These are phyloP conservation scores for Poliocrania exsul DNA, from an alignment of 2,797 vertebrate species.

Conservation along the genomic window DNA sequence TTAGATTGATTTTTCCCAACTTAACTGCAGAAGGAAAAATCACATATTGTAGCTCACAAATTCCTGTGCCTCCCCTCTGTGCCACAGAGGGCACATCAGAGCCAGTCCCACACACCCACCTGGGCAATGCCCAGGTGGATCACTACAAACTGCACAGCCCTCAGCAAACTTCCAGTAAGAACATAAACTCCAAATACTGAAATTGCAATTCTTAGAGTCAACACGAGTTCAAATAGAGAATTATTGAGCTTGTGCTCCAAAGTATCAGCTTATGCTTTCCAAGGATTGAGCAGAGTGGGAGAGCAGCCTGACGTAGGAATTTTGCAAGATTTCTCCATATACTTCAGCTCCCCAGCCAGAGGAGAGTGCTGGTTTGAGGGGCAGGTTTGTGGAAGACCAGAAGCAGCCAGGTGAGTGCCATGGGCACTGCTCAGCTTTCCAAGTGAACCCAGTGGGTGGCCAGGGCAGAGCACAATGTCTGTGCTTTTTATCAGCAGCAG, in stretches of 20 bases:
- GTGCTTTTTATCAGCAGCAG: background rate
- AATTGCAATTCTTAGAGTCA: background rate
- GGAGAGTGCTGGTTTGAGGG: background rate
- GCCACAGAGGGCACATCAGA: background rate
- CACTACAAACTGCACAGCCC: background rate
- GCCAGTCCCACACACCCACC: background rate
- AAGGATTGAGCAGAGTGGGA: background rate
- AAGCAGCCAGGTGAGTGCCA: background rate
- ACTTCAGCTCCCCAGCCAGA: background rate
- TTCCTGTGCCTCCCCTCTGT: background rate
- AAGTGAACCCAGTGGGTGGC: background rate
- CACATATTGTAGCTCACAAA: background rate
- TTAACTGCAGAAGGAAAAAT: background rate
- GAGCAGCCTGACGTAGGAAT: background rate
- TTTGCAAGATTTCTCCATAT: background rate
- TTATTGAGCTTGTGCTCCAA: background rate
- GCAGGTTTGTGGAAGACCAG: accelerated
- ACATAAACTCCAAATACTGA: background rate
- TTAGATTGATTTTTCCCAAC: background rate
- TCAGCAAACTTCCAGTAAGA: background rate
- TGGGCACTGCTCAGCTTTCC: accelerated
- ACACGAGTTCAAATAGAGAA: background rate
- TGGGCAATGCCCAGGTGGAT: background rate
- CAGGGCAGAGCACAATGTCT: background rate
- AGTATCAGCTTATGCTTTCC: background rate